Conservation (phyloP, 2,888 invertebrate species). For the Serrognathus titanus region DNA sequence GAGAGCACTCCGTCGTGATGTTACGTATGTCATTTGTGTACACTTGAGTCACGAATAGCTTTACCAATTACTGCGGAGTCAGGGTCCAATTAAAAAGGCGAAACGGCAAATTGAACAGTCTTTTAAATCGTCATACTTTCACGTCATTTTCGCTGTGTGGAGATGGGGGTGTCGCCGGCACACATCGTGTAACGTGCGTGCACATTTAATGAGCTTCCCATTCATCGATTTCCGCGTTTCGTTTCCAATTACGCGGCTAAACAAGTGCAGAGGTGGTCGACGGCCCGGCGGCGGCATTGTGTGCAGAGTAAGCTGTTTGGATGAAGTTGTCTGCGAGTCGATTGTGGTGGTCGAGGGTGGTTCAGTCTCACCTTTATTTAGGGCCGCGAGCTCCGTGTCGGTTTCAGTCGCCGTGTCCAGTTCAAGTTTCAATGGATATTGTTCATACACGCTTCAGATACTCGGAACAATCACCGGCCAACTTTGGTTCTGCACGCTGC, state of each 20-base stretch:
- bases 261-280: too few species aligned
- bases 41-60: conserved; percentile 9
- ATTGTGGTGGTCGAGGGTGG: neutral
- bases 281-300: too few species aligned
- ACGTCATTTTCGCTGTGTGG: neutral
- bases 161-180: conserved; percentile 5
- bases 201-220: conserved; percentile 14
- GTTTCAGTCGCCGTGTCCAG: conserved; percentile 30
- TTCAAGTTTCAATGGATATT: conserved; percentile 38
- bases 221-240: neutral
- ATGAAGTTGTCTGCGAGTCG: neutral
- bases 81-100: conserved; percentile 12
- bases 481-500: conserved; percentile 41
- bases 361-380: conserved; percentile 3
- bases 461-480: conserved; percentile 38
- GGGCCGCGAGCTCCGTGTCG: conserved; percentile 4
- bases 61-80: conserved; percentile 10
- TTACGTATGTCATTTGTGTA: conserved; percentile 9
- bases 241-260: neutral
- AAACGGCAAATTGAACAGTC: conserved; percentile 13
- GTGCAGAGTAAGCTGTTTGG: neutral
- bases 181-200: conserved; percentile 16
- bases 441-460: conserved; percentile 42
- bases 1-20: conserved; percentile 2
- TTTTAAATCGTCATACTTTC: conserved; percentile 2